Evolutionary conservation across 2,113 vertebrate genomes (phyloP), one percentile per base, ranked within the genome.

Genomic region (Mormyrus lacerda): DNA sequence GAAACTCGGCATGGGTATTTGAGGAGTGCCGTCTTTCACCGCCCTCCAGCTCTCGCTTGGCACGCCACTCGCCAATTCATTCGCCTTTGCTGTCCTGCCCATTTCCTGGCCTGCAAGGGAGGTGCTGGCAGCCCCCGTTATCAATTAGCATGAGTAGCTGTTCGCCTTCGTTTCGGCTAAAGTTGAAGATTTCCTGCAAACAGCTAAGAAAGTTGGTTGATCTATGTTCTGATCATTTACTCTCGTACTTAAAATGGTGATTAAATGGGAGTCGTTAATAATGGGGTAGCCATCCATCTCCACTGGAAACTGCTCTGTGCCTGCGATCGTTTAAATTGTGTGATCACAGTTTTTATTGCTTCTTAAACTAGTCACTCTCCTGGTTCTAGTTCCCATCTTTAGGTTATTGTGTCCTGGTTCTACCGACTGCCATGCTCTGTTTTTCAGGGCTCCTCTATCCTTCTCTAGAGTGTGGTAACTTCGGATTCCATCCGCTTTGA

Each of bases 51-150:
- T 94, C 61, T 42, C 90, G 92, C 93, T 95, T 96, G 95, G 95
- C 95, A 47, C 90, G 92, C 92, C 93, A 93, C 95, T 95, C 92
- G 86, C 95, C 93, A 89, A 93, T 92, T 93, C 91, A 91, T 91
- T 91, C 90, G 91, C 91, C 95, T 96, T 96, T 95, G 94, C 94
- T 94, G 91, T 93, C 89, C 92, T 95, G 95, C 96, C 95, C 95
- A 90, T 90, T 85, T 89, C 89, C 92, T 90, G 90, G 90, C 89
- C 92, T 90, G 94, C 95, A 94, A 94, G 94, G 92, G 94, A 92
- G 51, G 48, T 15, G 65, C 42, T 79, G 85, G 65, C 85, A 58
- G 21, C 58, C 92, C 93, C 91, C 95, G 94, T 93, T 95, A 94
- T 61, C 50, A 55, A 88, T 88, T 55, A 88, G 31, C 73, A 90